Evolutionary conservation across 2,797 vertebrate genomes (phyloP).

Genomic region (Pseudopleuronectes americanus): DNA sequence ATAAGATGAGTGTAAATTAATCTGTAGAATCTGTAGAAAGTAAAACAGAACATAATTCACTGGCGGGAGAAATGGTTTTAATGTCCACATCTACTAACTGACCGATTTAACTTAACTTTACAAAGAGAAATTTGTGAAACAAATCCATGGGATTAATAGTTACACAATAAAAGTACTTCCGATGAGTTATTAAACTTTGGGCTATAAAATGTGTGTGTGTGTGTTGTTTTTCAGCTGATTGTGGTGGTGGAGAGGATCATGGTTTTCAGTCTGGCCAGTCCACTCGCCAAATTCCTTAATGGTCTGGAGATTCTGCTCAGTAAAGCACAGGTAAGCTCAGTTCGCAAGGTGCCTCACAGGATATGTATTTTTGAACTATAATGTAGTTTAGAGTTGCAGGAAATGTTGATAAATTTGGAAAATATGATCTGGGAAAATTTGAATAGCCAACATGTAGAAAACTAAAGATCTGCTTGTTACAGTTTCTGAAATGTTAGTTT

Average conservation of each 20-base stretch:
- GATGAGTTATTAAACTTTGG: neutral
- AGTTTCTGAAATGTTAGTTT: neutral
- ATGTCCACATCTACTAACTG: too few species aligned
- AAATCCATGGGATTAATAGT: too few species aligned
- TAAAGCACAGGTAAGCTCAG: constrained; percentile 92
- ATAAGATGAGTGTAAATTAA: neutral
- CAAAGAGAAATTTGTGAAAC: too few species aligned
- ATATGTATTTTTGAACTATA: neutral
- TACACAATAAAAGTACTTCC: too few species aligned
- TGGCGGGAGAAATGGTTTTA: neutral
- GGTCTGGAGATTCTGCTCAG: constrained; percentile 96
- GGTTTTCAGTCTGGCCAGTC: constrained; percentile 91
- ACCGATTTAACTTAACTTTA: too few species aligned
- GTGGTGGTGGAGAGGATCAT: constrained; percentile 91
- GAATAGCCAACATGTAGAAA: neutral
- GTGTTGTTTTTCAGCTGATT: constrained; percentile 82
- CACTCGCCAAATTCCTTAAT: constrained; percentile 94
- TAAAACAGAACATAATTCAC: too few species aligned
- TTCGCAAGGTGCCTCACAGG: neutral
- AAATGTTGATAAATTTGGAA: neutral
- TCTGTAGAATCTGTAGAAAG: too few species aligned
- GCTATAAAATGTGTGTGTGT: neutral
- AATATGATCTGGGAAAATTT: neutral
- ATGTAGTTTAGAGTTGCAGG: neutral
- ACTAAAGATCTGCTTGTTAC: neutral